Conservation (phyloP, 1,140 invertebrate genomes). For the Helicorthomorpha holstii region DNA sequence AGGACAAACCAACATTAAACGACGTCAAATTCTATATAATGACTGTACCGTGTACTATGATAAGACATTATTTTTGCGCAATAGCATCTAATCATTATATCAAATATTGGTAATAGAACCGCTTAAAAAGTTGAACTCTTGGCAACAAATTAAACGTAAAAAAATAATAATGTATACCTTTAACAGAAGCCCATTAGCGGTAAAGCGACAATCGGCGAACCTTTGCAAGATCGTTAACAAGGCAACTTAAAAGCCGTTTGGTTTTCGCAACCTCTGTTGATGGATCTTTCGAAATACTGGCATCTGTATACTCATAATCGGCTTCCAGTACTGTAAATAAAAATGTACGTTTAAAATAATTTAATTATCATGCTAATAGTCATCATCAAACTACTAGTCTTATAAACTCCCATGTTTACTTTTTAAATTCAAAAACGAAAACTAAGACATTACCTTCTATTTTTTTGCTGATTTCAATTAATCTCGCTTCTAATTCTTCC, state of each 20-base stretch:
- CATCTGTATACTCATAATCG: background rate
- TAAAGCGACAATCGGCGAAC: background rate
- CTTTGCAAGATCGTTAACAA: background rate
- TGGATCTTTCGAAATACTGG: background rate
- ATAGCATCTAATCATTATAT: too few relatives aligned
- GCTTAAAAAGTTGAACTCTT: too few relatives aligned
- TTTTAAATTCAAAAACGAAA: background rate
- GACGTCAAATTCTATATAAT: too few relatives aligned
- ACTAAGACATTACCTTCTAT: conserved; percentile 37
- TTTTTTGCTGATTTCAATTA: conserved; percentile 59
- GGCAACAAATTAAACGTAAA: too few relatives aligned
- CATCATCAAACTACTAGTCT: background rate
- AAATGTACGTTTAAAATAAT: too few relatives aligned
- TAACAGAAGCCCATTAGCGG: background rate
- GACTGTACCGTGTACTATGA: too few relatives aligned
- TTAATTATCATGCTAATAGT: too few relatives aligned
- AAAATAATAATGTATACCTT: too few relatives aligned
- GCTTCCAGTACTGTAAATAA: background rate
- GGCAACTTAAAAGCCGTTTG: background rate
- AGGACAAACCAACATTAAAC: too few relatives aligned
- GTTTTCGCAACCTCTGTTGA: background rate
- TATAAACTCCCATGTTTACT: background rate
- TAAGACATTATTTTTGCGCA: too few relatives aligned
- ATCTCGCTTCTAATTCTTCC: conserved; percentile 43
- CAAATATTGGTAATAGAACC: too few relatives aligned